phyloP scores from a whole-genome alignment of 2,888 invertebrate species.

The Hylaea fasciaria region DNA sequence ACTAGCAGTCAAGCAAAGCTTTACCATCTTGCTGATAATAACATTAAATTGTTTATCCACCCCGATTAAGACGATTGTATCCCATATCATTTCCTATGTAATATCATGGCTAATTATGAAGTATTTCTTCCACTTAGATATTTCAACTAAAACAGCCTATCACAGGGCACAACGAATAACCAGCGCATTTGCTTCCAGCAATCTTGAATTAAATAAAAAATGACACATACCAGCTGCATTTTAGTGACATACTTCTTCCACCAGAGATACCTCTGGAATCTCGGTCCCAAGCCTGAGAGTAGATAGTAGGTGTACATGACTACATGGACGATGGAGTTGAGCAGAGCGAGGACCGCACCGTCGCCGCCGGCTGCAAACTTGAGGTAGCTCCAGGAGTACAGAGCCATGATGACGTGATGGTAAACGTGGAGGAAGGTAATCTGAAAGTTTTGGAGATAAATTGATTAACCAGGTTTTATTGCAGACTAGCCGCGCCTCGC shows the following conservation, averaged over 20 bases:
- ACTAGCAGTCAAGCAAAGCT: no score
- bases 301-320: slow-evolving; percentile 94
- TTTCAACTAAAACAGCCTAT: no score
- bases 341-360: slow-evolving; percentile 89
- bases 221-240: slow-evolving; percentile 88
- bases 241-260: slow-evolving; percentile 95
- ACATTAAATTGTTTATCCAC: no score
- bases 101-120: no score
- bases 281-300: slow-evolving; percentile 90
- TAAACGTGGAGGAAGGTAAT: slow-evolving; percentile 96
- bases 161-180: no score
- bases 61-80: no score
- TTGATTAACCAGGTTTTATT: background rate
- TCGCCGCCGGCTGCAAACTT: slow-evolving; percentile 93
- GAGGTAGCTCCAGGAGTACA: slow-evolving; percentile 91
- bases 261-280: slow-evolving; percentile 91
- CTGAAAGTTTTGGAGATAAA: slow-evolving; percentile 78
- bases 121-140: no score
- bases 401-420: slow-evolving; percentile 92
- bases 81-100: no score
- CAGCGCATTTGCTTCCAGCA: no score
- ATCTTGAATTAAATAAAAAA: no score
- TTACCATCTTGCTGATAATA: no score
- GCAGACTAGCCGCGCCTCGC: no score
- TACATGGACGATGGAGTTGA: slow-evolving; percentile 92